phyloP scores from a whole-genome alignment of 2,113 vertebrate genomes.

The Cygnus buccinator region DNA sequence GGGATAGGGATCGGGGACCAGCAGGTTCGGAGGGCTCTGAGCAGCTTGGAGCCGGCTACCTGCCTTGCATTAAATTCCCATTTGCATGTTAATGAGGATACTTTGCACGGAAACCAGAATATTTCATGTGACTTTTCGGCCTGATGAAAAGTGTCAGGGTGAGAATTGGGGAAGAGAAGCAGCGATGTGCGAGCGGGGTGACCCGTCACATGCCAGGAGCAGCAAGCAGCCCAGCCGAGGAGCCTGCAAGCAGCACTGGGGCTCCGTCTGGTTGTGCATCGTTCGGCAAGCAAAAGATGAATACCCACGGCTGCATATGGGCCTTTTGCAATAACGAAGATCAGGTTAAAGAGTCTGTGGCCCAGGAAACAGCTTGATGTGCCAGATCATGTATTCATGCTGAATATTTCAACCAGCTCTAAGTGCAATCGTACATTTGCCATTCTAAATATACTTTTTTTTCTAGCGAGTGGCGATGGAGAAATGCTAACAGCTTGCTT shows the following conservation, averaged over 20 bases:
- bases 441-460: neutral
- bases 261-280: accelerated
- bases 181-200: neutral
- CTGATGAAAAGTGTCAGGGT: neutral
- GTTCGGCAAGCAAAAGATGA: neutral
- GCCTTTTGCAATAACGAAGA: neutral
- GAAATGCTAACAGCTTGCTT: neutral
- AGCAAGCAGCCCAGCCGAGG: neutral
- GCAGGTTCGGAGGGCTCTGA: accelerated
- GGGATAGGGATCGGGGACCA: neutral
- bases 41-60: neutral
- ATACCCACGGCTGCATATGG: neutral
- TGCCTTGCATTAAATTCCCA: neutral
- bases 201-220: neutral
- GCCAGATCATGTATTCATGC: neutral
- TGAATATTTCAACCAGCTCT: neutral
- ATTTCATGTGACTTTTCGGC: neutral
- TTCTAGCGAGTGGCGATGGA: neutral
- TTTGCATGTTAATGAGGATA: neutral
- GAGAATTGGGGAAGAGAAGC: neutral
- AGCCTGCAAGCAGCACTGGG: neutral
- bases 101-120: neutral
- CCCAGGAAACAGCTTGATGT: neutral
- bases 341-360: neutral
- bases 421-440: neutral